phyloP scores from a whole-genome alignment of 2,797 vertebrate species.

The Amblyopsis hoosieri region DNA sequence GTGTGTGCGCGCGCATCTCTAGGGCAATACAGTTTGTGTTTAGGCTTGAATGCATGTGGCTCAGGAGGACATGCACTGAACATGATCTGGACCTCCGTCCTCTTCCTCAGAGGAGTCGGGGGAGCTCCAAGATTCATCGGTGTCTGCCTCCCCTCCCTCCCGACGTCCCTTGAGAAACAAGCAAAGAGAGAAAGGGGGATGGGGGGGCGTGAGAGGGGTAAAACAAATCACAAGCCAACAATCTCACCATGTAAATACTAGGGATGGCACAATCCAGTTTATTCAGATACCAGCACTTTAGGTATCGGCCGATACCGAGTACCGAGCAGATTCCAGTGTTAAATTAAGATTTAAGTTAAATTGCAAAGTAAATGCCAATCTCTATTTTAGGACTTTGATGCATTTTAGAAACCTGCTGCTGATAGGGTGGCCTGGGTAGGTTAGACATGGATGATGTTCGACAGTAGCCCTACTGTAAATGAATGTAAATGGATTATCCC shows the following conservation, averaged over 20 bases:
- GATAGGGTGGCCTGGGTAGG: too few species aligned
- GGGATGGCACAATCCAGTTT: too few species aligned
- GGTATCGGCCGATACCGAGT: too few species aligned
- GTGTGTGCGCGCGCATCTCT: conserved; percentile 71
- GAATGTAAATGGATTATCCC: too few species aligned
- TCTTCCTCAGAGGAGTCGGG: conserved; percentile 92
- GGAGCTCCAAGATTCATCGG: conserved; percentile 91
- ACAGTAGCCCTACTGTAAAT: too few species aligned
- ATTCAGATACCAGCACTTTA: too few species aligned
- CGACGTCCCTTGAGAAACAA: conserved; percentile 57
- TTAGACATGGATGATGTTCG: too few species aligned
- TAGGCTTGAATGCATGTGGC: conserved; percentile 39
- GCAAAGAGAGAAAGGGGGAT: not conserved
- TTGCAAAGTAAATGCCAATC: too few species aligned
- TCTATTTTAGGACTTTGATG: too few species aligned
- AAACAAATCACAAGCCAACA: not conserved
- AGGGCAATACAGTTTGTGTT: conserved; percentile 57
- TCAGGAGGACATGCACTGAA: conserved; percentile 98
- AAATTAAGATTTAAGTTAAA: too few species aligned
- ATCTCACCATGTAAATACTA: not conserved
- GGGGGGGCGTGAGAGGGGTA: not conserved
- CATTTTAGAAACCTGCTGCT: too few species aligned
- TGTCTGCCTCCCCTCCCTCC: conserved; percentile 84
- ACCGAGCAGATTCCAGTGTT: too few species aligned
- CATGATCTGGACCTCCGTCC: conserved; percentile 90